phyloP scores from a whole-genome alignment of 1,140 invertebrate species.

The Procambarus virginalis region DNA sequence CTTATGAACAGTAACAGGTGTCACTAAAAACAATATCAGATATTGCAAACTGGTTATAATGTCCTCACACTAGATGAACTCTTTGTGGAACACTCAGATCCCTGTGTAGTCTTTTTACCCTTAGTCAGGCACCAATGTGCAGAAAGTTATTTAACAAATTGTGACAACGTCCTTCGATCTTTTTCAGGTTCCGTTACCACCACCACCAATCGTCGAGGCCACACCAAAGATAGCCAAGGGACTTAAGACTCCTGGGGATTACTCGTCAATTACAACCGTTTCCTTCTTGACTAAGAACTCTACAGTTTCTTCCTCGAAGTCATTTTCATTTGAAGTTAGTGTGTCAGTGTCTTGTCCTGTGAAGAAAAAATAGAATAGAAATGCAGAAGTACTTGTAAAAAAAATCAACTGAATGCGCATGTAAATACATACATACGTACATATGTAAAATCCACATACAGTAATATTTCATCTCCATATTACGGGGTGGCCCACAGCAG shows the following conservation, averaged over 20 bases:
- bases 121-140: neutral
- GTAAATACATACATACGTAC: too few species aligned
- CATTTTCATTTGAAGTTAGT: conserved; percentile 87
- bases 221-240: neutral
- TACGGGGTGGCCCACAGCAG: too few species aligned
- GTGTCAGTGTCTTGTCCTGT: conserved; percentile 94
- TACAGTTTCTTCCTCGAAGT: conserved; percentile 94
- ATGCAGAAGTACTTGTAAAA: too few species aligned
- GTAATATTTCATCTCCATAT: too few species aligned
- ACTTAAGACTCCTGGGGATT: neutral
- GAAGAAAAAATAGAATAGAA: conserved; percentile 71
- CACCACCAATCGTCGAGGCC: conserved; percentile 23
- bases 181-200: neutral
- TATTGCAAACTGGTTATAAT: neutral
- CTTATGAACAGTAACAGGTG: conserved; percentile 3
- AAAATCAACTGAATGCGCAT: too few species aligned
- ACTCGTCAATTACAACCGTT: conserved; percentile 75
- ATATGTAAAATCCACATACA: too few species aligned
- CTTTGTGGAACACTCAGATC: neutral
- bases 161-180: neutral
- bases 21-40: conserved; percentile 1
- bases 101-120: neutral
- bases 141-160: neutral
- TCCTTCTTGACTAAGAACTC: conserved; percentile 99
- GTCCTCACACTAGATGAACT: neutral